phyloP scores from a whole-genome alignment of 2,113 vertebrate species.

The Megalops atlanticus region DNA sequence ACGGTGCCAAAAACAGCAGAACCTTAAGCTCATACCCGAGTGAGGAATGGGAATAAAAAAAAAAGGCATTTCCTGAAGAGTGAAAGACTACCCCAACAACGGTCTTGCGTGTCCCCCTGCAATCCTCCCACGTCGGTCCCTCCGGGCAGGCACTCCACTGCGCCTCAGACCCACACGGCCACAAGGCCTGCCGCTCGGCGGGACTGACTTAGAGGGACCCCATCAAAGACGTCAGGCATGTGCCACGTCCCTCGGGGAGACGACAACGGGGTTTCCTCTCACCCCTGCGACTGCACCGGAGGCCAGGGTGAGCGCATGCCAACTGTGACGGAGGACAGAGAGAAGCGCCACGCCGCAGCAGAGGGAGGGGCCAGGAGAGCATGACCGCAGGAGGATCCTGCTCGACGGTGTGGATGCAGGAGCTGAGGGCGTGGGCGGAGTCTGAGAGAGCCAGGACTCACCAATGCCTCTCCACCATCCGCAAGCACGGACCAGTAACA shows the following conservation, averaged over 20 bases:
- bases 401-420: not conserved
- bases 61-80: not conserved
- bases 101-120: not conserved
- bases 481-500: not conserved
- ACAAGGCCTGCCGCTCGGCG: not conserved
- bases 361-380: conserved; percentile 19
- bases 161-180: not conserved
- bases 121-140: not conserved
- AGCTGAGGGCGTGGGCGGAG: not conserved
- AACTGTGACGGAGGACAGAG: conserved; percentile 38
- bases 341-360: conserved; percentile 15
- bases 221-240: not conserved
- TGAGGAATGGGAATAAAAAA: not conserved
- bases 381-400: conserved; percentile 14
- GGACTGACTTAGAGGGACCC: not conserved
- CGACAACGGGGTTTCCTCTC: conserved; percentile 28
- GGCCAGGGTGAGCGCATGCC: conserved; percentile 29
- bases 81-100: not conserved
- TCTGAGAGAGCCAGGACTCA: no score
- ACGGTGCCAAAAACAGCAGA: not conserved
- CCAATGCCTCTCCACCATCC: not conserved
- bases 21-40: not conserved
- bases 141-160: no score
- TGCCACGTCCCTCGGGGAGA: not conserved
- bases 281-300: conserved; percentile 15